Base-by-base conservation (phyloP, 1,140 invertebrate genomes). In the Drosophila novamexicana region DNA sequence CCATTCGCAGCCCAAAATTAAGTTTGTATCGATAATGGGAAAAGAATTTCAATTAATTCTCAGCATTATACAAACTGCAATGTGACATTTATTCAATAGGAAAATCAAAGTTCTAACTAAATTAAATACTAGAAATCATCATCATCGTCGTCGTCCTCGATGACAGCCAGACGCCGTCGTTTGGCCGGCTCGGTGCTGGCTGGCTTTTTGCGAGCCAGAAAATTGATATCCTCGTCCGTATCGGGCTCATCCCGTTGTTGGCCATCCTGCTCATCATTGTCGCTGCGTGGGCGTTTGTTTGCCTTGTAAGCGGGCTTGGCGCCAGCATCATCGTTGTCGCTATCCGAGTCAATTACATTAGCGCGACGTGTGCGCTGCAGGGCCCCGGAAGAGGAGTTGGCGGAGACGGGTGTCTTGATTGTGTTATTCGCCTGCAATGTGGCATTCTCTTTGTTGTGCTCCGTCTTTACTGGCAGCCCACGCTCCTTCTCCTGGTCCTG, bases 341-440 rank as follows among this genome's bases (percentile, higher is more conserved):
- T 81, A 79, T 92, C 89, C 53, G 91, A 92, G 75, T 92, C 91
- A 89, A 92, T 92, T 88, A 92, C 75, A 82, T 92, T 92, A 90
- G 80, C 86, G 73, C 91, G 91, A 76, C 91, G 91, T 84, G 79
- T 76, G 74, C 91, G 91, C 62, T 85, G 73, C 69, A 70, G 58
- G 58, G 84, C 84, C 50, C 34, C 22, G 7, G 56, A 45, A 16
- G 37, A n/a, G 14, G 42, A 36, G 37, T 18, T 29, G 45, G 62
- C 18, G 10, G 53, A 45, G 22, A 42, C 36, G 9, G 37, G 34
- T 4, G 64, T 22, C 79, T 88, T 82, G 84, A 76, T 86, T 74
- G 82, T 83, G 59, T 80, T 91, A 61, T 77, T 70, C 53, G 66
- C 63, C 52, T 54, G 50, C 71, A 61, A 62, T 67, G 70, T 67